Percentiles rank a stretch among this genome's conserved stretches.
Evolutionary conservation across 2,797 vertebrate species (phyloP).

Genomic region (Aphelocoma californica): DNA sequence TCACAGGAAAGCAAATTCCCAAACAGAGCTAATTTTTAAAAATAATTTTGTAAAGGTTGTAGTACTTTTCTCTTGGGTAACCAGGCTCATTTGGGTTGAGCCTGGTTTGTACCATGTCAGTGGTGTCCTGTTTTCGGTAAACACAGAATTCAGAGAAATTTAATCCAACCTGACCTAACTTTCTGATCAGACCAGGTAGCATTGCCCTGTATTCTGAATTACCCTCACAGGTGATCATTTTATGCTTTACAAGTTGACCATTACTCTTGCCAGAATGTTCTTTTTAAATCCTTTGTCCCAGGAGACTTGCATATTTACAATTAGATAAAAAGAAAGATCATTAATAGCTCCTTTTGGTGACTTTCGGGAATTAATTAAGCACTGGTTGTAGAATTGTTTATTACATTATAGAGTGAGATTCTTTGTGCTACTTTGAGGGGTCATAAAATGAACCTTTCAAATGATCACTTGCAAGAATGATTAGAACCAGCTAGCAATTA

Average conservation of each 20-base stretch:
- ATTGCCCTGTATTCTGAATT: constrained; percentile 11
- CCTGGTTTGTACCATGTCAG: neutral
- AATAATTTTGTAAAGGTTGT: neutral
- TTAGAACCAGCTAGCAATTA: constrained; percentile 66
- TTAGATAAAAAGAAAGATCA: constrained; percentile 65
- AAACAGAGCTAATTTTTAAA: neutral
- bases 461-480: constrained; percentile 54
- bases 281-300: constrained; percentile 51
- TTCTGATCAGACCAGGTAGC: constrained; percentile 36
- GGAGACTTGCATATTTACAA: constrained; percentile 53
- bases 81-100: neutral
- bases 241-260: constrained; percentile 36
- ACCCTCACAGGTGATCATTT: constrained; percentile 29
- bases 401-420: constrained; percentile 61
- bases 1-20: neutral
- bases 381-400: constrained; percentile 70
- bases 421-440: constrained; percentile 64
- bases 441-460: constrained; percentile 71
- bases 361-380: constrained; percentile 72
- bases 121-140: neutral
- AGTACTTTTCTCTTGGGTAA: neutral
- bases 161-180: neutral
- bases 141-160: neutral
- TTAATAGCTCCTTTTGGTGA: constrained; percentile 60
- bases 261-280: constrained; percentile 51